Evolutionary conservation across 1,140 invertebrate genomes (phyloP).

Genomic region (Drosophila cardini): DNA sequence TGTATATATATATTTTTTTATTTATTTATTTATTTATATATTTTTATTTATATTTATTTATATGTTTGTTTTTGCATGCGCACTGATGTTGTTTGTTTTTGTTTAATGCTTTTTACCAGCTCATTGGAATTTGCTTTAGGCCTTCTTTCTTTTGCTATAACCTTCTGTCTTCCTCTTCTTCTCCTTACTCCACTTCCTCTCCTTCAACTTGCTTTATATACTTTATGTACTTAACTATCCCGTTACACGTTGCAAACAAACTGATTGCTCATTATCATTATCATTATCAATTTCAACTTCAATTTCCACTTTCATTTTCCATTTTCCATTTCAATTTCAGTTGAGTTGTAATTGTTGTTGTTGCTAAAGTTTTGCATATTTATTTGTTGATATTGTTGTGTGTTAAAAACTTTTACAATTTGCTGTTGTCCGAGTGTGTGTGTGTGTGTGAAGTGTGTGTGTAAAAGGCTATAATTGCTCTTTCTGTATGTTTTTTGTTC

Average conservation of each 20-base stretch:
- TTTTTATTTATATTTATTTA: constrained; percentile 26
- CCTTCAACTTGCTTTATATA: constrained; percentile 50
- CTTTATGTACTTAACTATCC: constrained; percentile 6
- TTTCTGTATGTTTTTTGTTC: constrained; percentile 32
- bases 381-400: constrained; percentile 42
- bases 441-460: constrained; percentile 39
- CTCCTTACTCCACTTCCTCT: not conserved
- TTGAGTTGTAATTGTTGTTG: constrained; percentile 42
- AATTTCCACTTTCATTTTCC: constrained; percentile 21
- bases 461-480: constrained; percentile 36
- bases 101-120: constrained; percentile 36
- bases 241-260: constrained; percentile 6
- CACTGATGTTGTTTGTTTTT: constrained; percentile 35
- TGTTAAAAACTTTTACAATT: constrained; percentile 68
- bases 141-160: not conserved
- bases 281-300: constrained; percentile 22
- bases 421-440: constrained; percentile 44
- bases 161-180: not conserved
- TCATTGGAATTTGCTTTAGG: constrained; percentile 35
- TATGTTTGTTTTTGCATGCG: constrained; percentile 11
- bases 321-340: constrained; percentile 39
- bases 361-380: constrained; percentile 59
- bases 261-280: constrained; percentile 6
- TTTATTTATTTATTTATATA: constrained; percentile 37
- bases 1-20: constrained; percentile 19